phyloP scores from a whole-genome alignment of 2,113 vertebrate genomes.

The Seriola rivoliana region DNA sequence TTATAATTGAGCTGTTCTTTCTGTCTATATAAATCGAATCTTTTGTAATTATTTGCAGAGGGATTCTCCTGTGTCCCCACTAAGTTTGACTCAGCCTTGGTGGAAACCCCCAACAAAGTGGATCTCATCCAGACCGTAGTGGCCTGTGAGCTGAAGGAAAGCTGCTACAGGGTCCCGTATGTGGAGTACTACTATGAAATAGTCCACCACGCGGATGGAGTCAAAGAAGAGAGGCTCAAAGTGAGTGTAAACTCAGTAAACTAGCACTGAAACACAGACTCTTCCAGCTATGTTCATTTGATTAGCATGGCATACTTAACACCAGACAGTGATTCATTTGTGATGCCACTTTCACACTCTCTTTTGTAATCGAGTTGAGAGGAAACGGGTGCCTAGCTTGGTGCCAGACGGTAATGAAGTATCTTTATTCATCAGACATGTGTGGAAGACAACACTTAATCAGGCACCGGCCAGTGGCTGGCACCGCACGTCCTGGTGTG shows the following conservation, averaged over 20 bases:
- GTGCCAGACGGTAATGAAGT: slow-evolving; percentile 75
- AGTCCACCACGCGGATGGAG: slow-evolving; percentile 68
- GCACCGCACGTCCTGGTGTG: slow-evolving; percentile 46
- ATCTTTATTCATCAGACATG: slow-evolving; percentile 70
- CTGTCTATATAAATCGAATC: neutral
- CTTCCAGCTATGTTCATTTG: neutral
- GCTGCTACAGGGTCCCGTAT: slow-evolving; percentile 79
- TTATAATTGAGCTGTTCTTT: neutral
- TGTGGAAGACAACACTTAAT: slow-evolving; percentile 67
- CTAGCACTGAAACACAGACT: neutral
- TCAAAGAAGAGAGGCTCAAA: slow-evolving; percentile 80
- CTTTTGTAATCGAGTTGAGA: slow-evolving; percentile 49
- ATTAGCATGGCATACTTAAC: slow-evolving; percentile 23
- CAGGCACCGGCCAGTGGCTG: slow-evolving; percentile 49
- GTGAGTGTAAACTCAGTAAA: slow-evolving; percentile 61
- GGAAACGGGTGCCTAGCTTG: slow-evolving; percentile 67
- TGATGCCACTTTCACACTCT: slow-evolving; percentile 55
- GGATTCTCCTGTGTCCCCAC: slow-evolving; percentile 85
- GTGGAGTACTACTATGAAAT: slow-evolving; percentile 83
- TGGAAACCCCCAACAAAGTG: slow-evolving; percentile 80
- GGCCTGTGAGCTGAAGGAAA: slow-evolving; percentile 81
- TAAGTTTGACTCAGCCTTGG: slow-evolving; percentile 80
- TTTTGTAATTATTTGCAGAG: slow-evolving; percentile 57
- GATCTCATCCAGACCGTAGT: slow-evolving; percentile 78
- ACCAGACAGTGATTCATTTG: slow-evolving; percentile 30